Base-by-base conservation (phyloP, 35 echinoderm and acorn worm genomes). In the Apostichopus japonicus region DNA sequence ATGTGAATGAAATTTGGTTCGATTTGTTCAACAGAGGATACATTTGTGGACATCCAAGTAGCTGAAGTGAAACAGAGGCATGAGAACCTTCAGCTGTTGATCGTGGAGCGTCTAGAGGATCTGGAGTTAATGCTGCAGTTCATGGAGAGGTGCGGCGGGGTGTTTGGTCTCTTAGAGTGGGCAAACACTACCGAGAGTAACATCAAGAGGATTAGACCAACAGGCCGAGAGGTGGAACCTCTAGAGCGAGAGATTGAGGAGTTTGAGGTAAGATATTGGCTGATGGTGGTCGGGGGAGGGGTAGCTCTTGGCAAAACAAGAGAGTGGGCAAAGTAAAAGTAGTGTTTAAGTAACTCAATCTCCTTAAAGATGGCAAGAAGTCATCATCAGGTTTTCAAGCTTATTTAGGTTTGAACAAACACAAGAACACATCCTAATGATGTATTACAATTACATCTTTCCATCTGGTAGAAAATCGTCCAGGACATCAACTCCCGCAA, bases 81-180 rank as follows among this genome's bases (percentile, higher is more conserved):
- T 77, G 92, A 92, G 24, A 62, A 94, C 73, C 87, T 98, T 55
- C 65, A 91, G 24, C 90, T 52, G 24, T 82, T 92, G 58, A 56
- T 98, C 78, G 73, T 80, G 0, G 94, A 95, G 62, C 88, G 96
- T 54, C 70, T 95, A 24, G 94, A 95, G 67, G 96, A 98, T 67
- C 92, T 98, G 52, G 94, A 95, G 76, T 79, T 95, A 33, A 95
- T 95, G 93, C 93, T 97, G 79, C 93, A 97, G 80, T 97, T 97
- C 80, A 94, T 96, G 96, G 93, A 97, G 91, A 55, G 96, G 52
- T 97, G 93, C 58, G 96, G 94, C 44, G 94, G 94, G 15, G 94
- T 98, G 65, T 94, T 95, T 78, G 93, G 87, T 17, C 87, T 95
- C 9, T 79, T 90, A 33, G 93, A 97, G 19, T 97, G 96, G 96